A percentile compares a stretch with the other conserved stretches of the same genome.
Evolutionary conservation across 2,888 invertebrate species (phyloP).

Genomic region (Drosophila gaucha): DNA sequence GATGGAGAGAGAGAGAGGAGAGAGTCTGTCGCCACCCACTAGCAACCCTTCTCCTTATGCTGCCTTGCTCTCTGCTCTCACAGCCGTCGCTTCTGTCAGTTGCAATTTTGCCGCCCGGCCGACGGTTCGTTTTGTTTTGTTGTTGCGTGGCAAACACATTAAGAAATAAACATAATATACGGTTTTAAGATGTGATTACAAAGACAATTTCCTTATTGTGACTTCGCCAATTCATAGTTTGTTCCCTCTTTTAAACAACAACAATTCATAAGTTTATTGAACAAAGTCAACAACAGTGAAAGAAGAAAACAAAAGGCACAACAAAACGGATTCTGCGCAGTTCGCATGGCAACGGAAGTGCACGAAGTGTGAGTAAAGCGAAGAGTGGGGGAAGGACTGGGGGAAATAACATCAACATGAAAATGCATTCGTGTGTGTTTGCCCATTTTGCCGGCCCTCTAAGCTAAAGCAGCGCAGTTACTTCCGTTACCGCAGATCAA

Average conservation of each 20-base stretch:
- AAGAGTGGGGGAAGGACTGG: background rate
- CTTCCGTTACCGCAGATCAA: constrained; percentile 47
- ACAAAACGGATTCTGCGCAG: constrained; percentile 75
- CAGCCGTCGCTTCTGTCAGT: constrained; percentile 62
- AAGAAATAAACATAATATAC: constrained; percentile 31
- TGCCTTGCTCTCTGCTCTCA: constrained; percentile 24
- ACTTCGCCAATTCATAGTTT: constrained; percentile 5
- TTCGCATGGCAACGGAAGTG: constrained; percentile 29
- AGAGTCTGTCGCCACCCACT: background rate
- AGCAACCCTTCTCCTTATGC: constrained; percentile 41
- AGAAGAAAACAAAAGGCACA: constrained; percentile 49
- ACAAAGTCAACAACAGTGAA: constrained; percentile 37
- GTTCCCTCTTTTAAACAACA: constrained; percentile 1
- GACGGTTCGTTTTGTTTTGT: constrained; percentile 74
- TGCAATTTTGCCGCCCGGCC: constrained; percentile 81
- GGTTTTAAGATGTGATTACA: constrained; percentile 12
- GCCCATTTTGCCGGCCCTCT: constrained; percentile 30
- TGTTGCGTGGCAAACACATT: constrained; percentile 38
- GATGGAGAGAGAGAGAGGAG: background rate
- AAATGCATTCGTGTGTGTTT: constrained; percentile 46
- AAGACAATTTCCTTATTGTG: constrained; percentile 14
- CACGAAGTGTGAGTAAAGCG: constrained; percentile 34
- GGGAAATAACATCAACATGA: constrained; percentile 63
- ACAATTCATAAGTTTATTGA: constrained; percentile 40
- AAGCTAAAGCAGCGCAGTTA: constrained; percentile 30